These are phyloP conservation scores for Riparia riparia DNA, from an alignment of 2,113 vertebrate species.

Conservation along the genomic window DNA sequence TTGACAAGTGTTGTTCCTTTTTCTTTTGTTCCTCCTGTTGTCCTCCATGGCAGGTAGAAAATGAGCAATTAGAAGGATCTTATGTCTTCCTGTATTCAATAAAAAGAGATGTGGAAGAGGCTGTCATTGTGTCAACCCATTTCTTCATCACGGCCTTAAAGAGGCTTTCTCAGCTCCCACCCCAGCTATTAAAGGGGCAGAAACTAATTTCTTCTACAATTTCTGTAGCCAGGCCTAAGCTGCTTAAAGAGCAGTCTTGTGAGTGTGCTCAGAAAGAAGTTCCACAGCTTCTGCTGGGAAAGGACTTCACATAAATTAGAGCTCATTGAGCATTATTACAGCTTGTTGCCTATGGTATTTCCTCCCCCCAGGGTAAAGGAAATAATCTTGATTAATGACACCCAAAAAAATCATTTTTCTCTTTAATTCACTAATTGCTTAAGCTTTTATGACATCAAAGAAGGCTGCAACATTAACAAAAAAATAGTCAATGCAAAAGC, in stretches of 20 bases:
- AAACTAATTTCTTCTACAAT: constrained; percentile 19
- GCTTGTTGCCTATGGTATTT: constrained; percentile 65
- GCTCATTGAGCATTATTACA: constrained; percentile 44
- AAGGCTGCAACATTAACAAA: constrained; percentile 37
- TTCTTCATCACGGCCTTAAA: constrained; percentile 61
- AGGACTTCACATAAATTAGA: constrained; percentile 54
- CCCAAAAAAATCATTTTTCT: constrained; percentile 41
- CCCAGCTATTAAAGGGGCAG: constrained; percentile 7
- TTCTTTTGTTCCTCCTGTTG: constrained; percentile 65
- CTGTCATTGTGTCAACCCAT: constrained; percentile 68
- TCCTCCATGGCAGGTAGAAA: constrained; percentile 67
- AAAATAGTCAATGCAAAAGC: constrained; percentile 37
- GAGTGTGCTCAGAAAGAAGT: not conserved
- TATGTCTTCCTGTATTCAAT: constrained; percentile 42
- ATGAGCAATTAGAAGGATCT: constrained; percentile 72
- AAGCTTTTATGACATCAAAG: constrained; percentile 64
- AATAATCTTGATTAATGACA: constrained; percentile 71
- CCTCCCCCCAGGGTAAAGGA: constrained; percentile 47
- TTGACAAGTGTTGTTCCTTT: constrained; percentile 60
- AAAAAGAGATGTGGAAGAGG: constrained; percentile 61
- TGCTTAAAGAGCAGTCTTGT: not conserved
- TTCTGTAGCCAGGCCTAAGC: not conserved
- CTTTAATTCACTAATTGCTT: constrained; percentile 64
- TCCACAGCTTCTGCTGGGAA: constrained; percentile 18
- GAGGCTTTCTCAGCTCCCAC: not conserved